Percentiles rank a stretch among this genome's conserved stretches.
phyloP scores from a whole-genome alignment of 2,113 vertebrate species.

The Etia nguti region DNA sequence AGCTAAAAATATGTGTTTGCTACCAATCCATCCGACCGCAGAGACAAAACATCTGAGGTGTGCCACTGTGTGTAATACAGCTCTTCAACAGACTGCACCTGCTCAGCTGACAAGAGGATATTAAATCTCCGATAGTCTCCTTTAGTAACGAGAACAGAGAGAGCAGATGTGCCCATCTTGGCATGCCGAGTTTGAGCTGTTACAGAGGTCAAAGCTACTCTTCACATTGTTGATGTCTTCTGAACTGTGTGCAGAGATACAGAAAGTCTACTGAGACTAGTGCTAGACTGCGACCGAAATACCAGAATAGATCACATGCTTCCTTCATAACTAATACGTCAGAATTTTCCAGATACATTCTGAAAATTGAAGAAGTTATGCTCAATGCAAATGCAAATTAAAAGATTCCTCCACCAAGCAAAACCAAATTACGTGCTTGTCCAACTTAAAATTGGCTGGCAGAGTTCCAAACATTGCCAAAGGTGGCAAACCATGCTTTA shows the following conservation, averaged over 20 bases:
- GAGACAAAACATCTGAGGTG: conserved; percentile 10
- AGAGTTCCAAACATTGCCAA: neutral
- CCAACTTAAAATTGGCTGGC: neutral
- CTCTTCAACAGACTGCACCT: conserved; percentile 4
- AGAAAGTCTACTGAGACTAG: neutral
- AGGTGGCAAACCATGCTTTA: neutral
- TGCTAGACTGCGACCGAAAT: neutral
- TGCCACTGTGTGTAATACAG: neutral
- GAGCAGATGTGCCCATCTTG: conserved; percentile 1
- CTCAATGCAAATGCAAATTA: neutral
- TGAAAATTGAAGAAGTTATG: neutral
- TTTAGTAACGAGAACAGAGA: neutral
- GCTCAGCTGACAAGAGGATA: conserved; percentile 24
- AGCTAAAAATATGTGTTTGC: conserved; percentile 28
- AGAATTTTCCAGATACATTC: neutral
- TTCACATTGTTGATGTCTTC: neutral
- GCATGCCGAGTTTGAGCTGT: neutral
- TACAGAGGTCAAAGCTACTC: conserved; percentile 2
- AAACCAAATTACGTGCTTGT: neutral
- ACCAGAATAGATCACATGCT: neutral
- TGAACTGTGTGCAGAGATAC: neutral
- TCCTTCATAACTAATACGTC: neutral
- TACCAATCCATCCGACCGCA: neutral
- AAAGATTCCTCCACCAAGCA: neutral
- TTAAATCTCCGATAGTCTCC: conserved; percentile 18